A percentile compares a stretch with the other conserved stretches of the same genome.
phyloP scores from a whole-genome alignment of 1,140 invertebrate species.

The Spodoptera frugiperda region DNA sequence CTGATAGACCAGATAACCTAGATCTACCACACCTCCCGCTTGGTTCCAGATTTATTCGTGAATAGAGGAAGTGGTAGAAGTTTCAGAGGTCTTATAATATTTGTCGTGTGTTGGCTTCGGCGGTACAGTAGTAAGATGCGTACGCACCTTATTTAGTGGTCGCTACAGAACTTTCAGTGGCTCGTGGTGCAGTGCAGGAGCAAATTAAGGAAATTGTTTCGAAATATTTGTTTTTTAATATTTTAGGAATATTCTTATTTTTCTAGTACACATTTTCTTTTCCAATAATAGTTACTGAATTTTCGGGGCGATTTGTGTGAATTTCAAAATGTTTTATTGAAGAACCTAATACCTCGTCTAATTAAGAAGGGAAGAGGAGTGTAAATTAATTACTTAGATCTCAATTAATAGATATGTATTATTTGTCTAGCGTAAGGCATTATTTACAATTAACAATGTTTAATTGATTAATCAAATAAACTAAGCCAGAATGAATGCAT shows the following conservation, averaged over 20 bases:
- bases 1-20: conserved; percentile 9
- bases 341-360: background rate
- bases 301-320: no score
- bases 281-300: no score
- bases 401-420: no score
- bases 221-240: background rate
- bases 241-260: background rate
- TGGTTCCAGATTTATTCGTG: background rate
- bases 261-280: no score
- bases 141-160: conserved; percentile 61
- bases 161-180: conserved; percentile 47
- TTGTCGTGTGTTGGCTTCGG: conserved; percentile 46
- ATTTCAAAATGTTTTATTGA: no score
- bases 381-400: no score
- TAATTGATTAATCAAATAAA: no score
- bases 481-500: no score
- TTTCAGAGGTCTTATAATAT: conserved; percentile 30
- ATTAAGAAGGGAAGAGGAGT: background rate
- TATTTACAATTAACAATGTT: no score
- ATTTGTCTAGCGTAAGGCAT: no score
- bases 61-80: background rate
- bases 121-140: conserved; percentile 40
- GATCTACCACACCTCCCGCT: conserved; percentile 21
- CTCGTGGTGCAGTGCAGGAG: conserved; percentile 55
- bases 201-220: background rate